Percentiles rank a stretch among this genome's conserved stretches.
These are phyloP conservation scores for Plagodis dolabraria DNA, from an alignment of 2,888 invertebrate species.

Conservation along the genomic window DNA sequence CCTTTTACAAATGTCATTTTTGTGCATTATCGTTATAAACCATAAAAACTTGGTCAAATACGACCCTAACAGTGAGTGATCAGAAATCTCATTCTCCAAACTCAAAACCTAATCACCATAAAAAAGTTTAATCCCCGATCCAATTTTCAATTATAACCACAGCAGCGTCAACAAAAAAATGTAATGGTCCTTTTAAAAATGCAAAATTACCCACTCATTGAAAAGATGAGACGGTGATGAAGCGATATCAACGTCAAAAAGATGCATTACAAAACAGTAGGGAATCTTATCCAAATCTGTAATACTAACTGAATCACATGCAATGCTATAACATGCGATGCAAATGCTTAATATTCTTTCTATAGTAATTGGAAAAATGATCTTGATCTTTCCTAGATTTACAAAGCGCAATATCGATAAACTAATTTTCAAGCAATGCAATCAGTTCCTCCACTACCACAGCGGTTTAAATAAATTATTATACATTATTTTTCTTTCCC, in stretches of 20 bases:
- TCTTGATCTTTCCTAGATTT: no score
- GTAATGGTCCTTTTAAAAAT: slow-evolving; percentile 60
- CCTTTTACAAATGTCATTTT: no score
- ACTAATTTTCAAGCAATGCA: no score
- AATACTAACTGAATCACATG: not conserved
- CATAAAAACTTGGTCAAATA: not conserved
- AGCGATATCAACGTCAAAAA: slow-evolving; percentile 54
- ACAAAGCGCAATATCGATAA: no score
- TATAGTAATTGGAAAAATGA: no score
- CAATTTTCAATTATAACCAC: slow-evolving; percentile 54
- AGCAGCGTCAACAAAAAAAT: slow-evolving; percentile 46
- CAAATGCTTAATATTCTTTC: no score
- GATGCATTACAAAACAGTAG: slow-evolving; percentile 11
- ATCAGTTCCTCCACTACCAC: no score
- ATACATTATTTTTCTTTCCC: no score
- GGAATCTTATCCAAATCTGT: slow-evolving; percentile 1
- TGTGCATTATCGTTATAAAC: no score
- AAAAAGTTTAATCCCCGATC: slow-evolving; percentile 45
- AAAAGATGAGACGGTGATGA: slow-evolving; percentile 62
- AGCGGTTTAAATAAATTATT: no score
- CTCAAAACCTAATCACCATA: slow-evolving; percentile 25
- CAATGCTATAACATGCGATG: no score
- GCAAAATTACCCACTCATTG: slow-evolving; percentile 60
- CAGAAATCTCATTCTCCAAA: slow-evolving; percentile 21
- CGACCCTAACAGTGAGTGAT: slow-evolving; percentile 5